These are phyloP conservation scores for Scolopax bukidnonensis DNA, from an alignment of 2,797 vertebrate genomes.

Conservation along the genomic window DNA sequence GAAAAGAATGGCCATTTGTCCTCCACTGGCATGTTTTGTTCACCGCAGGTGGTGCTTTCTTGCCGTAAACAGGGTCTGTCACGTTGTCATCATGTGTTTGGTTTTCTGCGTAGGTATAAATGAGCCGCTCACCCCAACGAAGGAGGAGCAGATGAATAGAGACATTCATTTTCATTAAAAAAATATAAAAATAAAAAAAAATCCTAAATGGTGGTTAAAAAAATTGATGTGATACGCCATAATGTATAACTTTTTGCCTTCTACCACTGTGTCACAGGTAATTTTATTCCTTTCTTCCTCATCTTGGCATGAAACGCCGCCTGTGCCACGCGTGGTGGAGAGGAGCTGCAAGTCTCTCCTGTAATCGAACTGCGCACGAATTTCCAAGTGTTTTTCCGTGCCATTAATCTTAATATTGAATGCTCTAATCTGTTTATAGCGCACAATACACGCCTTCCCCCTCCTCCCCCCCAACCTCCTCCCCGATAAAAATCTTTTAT, in stretches of 20 bases:
- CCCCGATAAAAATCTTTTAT: conserved; percentile 51
- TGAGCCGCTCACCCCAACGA: neutral
- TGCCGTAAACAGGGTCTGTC: neutral
- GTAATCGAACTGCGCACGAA: neutral
- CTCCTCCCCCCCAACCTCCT: neutral
- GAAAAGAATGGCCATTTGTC: conserved; percentile 27
- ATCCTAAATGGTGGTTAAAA: neutral
- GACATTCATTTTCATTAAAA: neutral
- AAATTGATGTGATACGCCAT: neutral
- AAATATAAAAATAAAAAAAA: neutral
- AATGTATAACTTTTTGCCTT: neutral
- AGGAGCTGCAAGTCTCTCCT: conserved; percentile 9
- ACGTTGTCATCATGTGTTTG: neutral
- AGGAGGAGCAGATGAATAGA: neutral
- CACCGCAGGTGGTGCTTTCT: neutral
- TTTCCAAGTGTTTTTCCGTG: conserved; percentile 59
- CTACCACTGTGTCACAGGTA: neutral
- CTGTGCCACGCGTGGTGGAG: neutral
- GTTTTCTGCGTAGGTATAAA: neutral
- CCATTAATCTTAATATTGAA: conserved; percentile 61
- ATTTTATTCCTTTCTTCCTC: neutral
- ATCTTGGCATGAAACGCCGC: fast-evolving
- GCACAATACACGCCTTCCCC: conserved; percentile 9
- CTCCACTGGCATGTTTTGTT: conserved; percentile 36
- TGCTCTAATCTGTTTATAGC: conserved; percentile 32